Evolutionary conservation across 1,140 invertebrate species (phyloP).

Genomic region (Achroia grisella): DNA sequence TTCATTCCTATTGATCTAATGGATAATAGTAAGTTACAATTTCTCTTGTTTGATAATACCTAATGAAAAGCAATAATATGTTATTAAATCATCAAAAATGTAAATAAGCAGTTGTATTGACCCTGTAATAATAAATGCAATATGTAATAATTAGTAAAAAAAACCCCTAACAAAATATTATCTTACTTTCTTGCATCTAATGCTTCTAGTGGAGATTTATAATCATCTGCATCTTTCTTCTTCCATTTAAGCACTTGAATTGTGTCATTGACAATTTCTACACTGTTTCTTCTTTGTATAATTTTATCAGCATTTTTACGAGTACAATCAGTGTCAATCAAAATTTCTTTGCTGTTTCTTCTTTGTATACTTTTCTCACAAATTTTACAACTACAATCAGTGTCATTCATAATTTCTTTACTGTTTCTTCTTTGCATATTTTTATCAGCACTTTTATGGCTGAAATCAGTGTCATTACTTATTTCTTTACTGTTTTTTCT

Average conservation of each 20-base stretch:
- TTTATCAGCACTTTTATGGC: too few species aligned
- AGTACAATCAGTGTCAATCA: neutral
- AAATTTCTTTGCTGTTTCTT: neutral
- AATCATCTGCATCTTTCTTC: conserved; percentile 28
- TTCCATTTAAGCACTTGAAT: neutral
- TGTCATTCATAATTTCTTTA: neutral
- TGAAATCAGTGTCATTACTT: neutral
- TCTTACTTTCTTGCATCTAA: conserved; percentile 48
- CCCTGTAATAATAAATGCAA: neutral
- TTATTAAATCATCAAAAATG: conserved; percentile 1
- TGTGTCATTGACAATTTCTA: neutral
- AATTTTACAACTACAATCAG: too few species aligned
- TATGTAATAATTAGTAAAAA: neutral
- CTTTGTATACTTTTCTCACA: too few species aligned
- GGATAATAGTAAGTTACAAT: conserved; percentile 18
- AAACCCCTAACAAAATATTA: neutral
- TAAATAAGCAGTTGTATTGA: neutral
- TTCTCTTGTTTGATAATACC: conserved; percentile 17
- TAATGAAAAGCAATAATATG: conserved; percentile 10
- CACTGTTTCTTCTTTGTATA: too few species aligned
- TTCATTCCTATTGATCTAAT: conserved; percentile 15
- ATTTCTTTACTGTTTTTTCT: neutral
- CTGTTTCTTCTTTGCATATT: too few species aligned
- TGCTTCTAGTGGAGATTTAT: conserved; percentile 51
- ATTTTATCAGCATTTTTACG: too few species aligned